Conservation (phyloP, 1,140 invertebrate species). For the Anoplophora glabripennis region DNA sequence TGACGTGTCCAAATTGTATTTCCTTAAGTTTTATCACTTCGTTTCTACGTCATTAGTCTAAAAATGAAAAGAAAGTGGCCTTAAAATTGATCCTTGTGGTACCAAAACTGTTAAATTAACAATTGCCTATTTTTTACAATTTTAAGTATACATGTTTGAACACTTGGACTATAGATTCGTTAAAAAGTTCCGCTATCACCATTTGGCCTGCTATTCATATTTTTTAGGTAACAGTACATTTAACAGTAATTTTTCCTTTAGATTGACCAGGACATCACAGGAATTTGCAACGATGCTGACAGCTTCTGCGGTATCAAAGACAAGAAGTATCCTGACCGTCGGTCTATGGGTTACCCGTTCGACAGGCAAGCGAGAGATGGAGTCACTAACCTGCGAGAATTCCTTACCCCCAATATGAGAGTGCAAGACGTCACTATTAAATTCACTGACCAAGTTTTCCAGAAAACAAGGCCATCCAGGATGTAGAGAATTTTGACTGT, state of each 20-base stretch:
- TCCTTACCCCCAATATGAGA: conserved; percentile 68
- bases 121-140: no score
- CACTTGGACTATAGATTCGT: no score
- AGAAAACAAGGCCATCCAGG: no score
- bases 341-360: conserved; percentile 76
- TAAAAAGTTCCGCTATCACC: no score
- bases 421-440: conserved; percentile 55
- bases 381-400: conserved; percentile 57
- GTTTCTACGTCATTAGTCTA: background rate
- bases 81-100: no score
- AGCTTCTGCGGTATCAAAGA: conserved; percentile 74
- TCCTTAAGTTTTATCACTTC: background rate
- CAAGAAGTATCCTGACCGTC: conserved; percentile 66
- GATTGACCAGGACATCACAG: conserved; percentile 36
- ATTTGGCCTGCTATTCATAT: no score
- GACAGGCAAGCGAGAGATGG: conserved; percentile 58
- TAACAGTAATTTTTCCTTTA: background rate
- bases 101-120: no score
- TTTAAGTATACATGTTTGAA: no score
- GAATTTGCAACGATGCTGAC: conserved; percentile 64
- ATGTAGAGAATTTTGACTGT: no score
- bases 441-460: conserved; percentile 48
- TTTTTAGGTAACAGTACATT: no score
- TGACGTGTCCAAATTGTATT: background rate
- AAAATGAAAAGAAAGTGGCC: no score